Conservation (phyloP, 2,888 invertebrate species). For the Stegana nigrithorax region DNA sequence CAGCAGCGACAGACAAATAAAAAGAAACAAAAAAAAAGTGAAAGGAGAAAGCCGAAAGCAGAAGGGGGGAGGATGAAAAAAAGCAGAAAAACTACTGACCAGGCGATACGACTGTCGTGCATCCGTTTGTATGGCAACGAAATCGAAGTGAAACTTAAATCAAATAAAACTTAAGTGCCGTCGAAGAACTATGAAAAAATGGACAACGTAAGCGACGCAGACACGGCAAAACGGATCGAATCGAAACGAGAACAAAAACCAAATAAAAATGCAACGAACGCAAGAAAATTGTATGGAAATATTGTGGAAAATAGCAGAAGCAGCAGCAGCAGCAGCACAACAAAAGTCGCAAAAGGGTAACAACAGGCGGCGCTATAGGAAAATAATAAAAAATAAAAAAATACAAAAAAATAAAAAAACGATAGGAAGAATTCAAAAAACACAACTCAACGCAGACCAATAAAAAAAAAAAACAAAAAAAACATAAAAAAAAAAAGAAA, state of each 20-base stretch:
- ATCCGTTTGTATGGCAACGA: background rate
- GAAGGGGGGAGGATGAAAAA: background rate
- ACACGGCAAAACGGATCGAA: background rate
- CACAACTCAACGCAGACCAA: too few species aligned
- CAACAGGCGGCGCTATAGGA: constrained; percentile 1
- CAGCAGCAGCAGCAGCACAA: background rate
- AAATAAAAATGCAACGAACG: constrained; percentile 10
- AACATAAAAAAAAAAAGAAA: background rate
- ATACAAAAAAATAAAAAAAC: constrained; percentile 6
- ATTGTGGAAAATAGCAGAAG: background rate
- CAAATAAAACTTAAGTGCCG: constrained; percentile 9
- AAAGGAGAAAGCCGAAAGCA: background rate
- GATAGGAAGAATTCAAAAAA: too few species aligned
- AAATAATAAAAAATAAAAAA: too few species aligned
- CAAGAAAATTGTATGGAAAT: background rate
- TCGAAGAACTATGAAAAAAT: too few species aligned
- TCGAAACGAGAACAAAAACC: background rate
- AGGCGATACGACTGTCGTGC: background rate
- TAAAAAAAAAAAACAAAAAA: background rate
- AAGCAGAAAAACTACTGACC: background rate
- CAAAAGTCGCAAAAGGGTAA: background rate
- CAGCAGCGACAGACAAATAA: too few species aligned
- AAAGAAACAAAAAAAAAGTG: too few species aligned
- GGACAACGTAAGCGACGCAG: background rate
- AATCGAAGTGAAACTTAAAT: constrained; percentile 7